These are phyloP conservation scores for Coccyzus lansbergi DNA, from an alignment of 2,797 vertebrate species.

Conservation along the genomic window DNA sequence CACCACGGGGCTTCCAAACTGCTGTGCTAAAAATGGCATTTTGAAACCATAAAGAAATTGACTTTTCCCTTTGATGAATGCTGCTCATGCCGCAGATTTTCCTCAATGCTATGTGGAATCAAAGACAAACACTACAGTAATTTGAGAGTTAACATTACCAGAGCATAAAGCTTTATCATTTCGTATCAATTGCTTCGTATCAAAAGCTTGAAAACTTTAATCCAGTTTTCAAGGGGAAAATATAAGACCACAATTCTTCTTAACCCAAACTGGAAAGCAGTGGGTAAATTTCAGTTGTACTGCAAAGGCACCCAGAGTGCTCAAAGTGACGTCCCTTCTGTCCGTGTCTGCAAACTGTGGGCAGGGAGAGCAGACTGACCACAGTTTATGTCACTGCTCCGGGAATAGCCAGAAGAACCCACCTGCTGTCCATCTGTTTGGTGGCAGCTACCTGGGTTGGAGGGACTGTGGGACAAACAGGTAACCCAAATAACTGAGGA, in stretches of 20 bases:
- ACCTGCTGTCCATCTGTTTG: not conserved
- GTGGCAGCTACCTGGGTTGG: not conserved
- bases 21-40: not conserved
- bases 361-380: not conserved
- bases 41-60: not conserved
- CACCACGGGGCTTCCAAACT: not conserved
- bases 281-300: not conserved
- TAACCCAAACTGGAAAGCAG: not conserved
- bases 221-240: not conserved
- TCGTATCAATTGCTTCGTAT: not conserved
- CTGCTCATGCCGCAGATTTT: not conserved
- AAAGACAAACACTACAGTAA: not conserved
- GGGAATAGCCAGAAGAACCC: not conserved
- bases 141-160: not conserved
- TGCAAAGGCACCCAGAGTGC: not conserved
- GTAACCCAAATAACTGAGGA: too few relatives aligned
- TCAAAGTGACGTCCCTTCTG: not conserved
- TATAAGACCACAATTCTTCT: not conserved
- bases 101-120: rapidly evolving
- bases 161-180: not conserved
- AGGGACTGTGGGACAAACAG: not conserved
- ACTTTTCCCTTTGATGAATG: not conserved
- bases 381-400: rapidly evolving
- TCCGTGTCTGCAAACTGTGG: not conserved
- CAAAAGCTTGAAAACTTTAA: too few relatives aligned